phyloP scores from a whole-genome alignment of 2,113 vertebrate species.

The Cranoglanis bouderius region DNA sequence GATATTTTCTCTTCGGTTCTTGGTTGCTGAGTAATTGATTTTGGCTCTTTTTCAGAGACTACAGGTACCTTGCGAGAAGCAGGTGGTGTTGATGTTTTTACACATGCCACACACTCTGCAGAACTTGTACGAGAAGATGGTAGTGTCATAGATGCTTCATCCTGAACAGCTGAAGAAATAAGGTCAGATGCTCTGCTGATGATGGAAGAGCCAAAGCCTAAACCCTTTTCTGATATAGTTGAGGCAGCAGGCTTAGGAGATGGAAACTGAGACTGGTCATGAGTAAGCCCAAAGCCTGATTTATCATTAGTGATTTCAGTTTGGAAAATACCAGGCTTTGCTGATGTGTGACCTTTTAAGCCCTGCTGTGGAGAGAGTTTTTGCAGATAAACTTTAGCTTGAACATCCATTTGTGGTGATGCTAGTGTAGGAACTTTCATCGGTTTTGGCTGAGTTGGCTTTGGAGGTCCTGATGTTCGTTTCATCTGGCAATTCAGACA shows the following conservation, averaged over 20 bases:
- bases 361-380: slow-evolving; percentile 12
- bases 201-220: slow-evolving; percentile 52
- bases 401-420: slow-evolving; percentile 15
- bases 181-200: slow-evolving; percentile 50
- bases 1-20: slow-evolving; percentile 2
- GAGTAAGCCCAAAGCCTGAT: slow-evolving; percentile 76
- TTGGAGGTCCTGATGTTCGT: slow-evolving; percentile 69
- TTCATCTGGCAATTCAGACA: slow-evolving; percentile 87
- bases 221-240: slow-evolving; percentile 76
- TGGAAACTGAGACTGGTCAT: slow-evolving; percentile 70
- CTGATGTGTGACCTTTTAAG: slow-evolving; percentile 62
- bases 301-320: slow-evolving; percentile 65
- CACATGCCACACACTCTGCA: neutral
- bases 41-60: slow-evolving; percentile 22
- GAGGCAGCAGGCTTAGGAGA: slow-evolving; percentile 68
- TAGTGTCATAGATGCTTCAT: slow-evolving; percentile 45
- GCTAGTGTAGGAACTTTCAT: neutral
- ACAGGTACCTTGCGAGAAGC: slow-evolving; percentile 14
- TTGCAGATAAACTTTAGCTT: slow-evolving; percentile 2
- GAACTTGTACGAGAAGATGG: slow-evolving; percentile 37
- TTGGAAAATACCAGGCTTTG: slow-evolving; percentile 59
- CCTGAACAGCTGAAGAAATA: slow-evolving; percentile 48
- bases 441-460: slow-evolving; percentile 57
- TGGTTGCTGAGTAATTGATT: slow-evolving; percentile 1
- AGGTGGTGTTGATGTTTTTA: neutral